These are phyloP conservation scores for Oscheius sp. DNA, from an alignment of 2,888 invertebrate genomes.

Conservation along the genomic window DNA sequence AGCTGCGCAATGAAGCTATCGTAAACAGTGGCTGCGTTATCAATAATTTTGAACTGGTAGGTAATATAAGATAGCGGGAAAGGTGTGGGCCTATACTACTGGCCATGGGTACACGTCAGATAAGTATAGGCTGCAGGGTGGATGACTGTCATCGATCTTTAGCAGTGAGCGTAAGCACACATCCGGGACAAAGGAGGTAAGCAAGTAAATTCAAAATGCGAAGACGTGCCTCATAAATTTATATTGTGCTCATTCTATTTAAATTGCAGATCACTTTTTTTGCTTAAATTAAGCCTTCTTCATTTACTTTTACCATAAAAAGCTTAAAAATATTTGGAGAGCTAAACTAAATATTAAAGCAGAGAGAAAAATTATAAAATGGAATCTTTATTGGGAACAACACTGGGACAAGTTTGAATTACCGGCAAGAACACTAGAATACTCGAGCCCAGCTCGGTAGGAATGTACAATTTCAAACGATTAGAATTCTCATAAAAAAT, in stretches of 20 bases:
- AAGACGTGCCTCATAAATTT: background rate
- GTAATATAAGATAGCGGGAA: background rate
- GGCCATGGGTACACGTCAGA: too few relatives aligned
- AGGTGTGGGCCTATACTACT: background rate
- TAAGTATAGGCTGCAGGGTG: too few relatives aligned
- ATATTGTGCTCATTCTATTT: background rate
- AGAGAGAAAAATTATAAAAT: too few relatives aligned
- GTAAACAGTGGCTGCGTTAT: background rate
- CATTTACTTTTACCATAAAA: too few relatives aligned
- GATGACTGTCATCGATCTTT: too few relatives aligned
- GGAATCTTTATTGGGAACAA: background rate
- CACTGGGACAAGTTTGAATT: background rate
- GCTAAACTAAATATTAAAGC: background rate
- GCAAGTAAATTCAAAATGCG: background rate
- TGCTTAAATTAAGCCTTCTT: background rate
- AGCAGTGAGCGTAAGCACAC: too few relatives aligned
- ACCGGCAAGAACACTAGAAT: constrained; percentile 18
- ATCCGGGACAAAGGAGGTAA: too few relatives aligned
- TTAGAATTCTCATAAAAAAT: background rate
- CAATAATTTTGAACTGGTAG: background rate
- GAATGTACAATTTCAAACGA: constrained; percentile 14
- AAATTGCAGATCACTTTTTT: too few relatives aligned
- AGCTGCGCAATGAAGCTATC: background rate
- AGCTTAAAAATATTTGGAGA: constrained; percentile 4
- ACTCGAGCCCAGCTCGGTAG: constrained; percentile 16